Percentiles rank a stretch among this genome's conserved stretches.
These are phyloP conservation scores for Alosa sapidissima DNA, from an alignment of 2,797 vertebrate genomes.

Conservation along the genomic window DNA sequence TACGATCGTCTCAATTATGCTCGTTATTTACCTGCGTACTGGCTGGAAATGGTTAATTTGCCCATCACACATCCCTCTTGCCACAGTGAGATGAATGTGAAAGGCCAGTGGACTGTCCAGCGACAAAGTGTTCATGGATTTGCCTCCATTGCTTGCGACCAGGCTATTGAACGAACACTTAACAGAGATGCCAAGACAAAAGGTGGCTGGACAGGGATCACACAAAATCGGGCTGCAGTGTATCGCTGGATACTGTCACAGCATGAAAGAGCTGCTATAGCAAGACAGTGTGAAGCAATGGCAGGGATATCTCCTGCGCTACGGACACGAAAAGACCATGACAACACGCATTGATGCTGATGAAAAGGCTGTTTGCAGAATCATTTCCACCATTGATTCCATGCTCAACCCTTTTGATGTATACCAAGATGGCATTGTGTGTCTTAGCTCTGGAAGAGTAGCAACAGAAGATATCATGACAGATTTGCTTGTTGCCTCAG, in stretches of 20 bases:
- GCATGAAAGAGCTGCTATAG: slow-evolving; percentile 47
- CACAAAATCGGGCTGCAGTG: slow-evolving; percentile 41
- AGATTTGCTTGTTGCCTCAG: slow-evolving; percentile 40
- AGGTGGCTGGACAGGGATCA: slow-evolving; percentile 10
- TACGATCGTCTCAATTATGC: slow-evolving; percentile 47
- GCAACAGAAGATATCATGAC: slow-evolving; percentile 37
- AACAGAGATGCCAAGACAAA: too few relatives aligned
- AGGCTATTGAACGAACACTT: too few relatives aligned
- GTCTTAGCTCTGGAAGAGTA: slow-evolving; percentile 39
- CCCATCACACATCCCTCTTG: slow-evolving; percentile 45
- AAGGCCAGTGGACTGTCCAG: slow-evolving; percentile 50
- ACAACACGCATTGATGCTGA: slow-evolving; percentile 40
- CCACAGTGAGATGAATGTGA: slow-evolving; percentile 35
- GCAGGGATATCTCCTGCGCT: slow-evolving; percentile 42
- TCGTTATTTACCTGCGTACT: slow-evolving; percentile 28
- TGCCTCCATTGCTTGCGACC: too few relatives aligned
- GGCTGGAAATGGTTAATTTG: slow-evolving; percentile 51
- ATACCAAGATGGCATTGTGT: slow-evolving; percentile 44
- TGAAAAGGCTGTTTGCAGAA: slow-evolving; percentile 48
- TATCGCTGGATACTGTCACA: slow-evolving; percentile 48
- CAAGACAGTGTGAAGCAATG: slow-evolving; percentile 43
- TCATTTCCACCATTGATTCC: slow-evolving; percentile 44
- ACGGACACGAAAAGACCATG: slow-evolving; percentile 40
- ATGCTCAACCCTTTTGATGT: slow-evolving; percentile 48
- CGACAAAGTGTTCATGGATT: slow-evolving; percentile 37